Percentiles rank a stretch among this genome's conserved stretches.
Conservation (phyloP, 2,113 vertebrate genomes). For the Trematocara macrostoma region DNA sequence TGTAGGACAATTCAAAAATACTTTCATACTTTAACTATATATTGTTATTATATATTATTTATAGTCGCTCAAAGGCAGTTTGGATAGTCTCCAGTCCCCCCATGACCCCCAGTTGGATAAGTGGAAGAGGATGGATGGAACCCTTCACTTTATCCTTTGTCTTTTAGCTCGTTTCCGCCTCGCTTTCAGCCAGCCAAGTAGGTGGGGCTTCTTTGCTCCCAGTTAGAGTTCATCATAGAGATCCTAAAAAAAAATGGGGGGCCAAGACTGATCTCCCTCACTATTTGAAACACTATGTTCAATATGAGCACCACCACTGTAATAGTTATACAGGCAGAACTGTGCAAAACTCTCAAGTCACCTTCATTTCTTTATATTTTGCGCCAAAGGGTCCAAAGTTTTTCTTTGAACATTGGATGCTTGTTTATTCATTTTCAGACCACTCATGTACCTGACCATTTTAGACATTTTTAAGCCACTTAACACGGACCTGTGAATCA, state of each 20-base stretch:
- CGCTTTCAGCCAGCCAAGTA: not conserved
- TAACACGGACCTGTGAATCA: not conserved
- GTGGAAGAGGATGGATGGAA: not conserved
- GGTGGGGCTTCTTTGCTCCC: not conserved
- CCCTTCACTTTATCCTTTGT: not conserved
- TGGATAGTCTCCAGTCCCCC: not conserved
- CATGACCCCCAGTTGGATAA: not conserved
- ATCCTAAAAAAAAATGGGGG: fast-evolving
- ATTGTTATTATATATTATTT: not conserved
- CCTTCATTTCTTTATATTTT: not conserved
- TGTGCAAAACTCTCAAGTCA: not conserved
- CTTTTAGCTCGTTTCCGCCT: not conserved
- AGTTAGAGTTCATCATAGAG: not conserved
- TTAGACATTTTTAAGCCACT: not conserved
- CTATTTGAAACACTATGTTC: not conserved
- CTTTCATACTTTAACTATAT: not conserved
- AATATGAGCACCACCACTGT: not conserved
- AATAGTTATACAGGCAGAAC: not conserved
- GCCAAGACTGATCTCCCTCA: not conserved
- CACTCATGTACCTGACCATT: not conserved
- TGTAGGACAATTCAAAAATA: not conserved
- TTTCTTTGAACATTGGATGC: not conserved
- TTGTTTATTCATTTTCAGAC: not conserved
- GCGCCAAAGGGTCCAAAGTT: not conserved
- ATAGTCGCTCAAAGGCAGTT: not conserved